These are phyloP conservation scores for Mimas tiliae DNA, from an alignment of 2,888 invertebrate species.

Conservation along the genomic window DNA sequence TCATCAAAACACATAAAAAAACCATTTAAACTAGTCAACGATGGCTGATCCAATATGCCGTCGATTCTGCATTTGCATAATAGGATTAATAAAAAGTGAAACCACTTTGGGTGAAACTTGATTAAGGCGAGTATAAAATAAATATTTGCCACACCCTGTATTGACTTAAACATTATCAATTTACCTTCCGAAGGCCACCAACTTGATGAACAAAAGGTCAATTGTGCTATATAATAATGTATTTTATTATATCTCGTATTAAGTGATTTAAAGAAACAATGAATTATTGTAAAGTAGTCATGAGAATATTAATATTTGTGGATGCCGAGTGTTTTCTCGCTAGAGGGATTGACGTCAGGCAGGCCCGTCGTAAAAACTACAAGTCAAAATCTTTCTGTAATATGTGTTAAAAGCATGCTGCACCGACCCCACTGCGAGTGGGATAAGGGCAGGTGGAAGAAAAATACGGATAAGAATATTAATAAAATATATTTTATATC, in stretches of 20 bases:
- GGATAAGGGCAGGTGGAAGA: too few relatives aligned
- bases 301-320: too few relatives aligned
- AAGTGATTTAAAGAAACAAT: not conserved
- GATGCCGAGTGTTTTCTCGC: too few relatives aligned
- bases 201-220: not conserved
- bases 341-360: too few relatives aligned
- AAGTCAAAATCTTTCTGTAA: too few relatives aligned
- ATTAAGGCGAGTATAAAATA: conserved; percentile 1
- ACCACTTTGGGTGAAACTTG: conserved; percentile 9
- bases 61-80: conserved; percentile 13
- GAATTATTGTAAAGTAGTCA: not conserved
- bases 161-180: not conserved
- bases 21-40: conserved; percentile 7
- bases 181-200: not conserved
- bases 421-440: too few relatives aligned
- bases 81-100: conserved; percentile 22
- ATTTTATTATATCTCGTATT: not conserved
- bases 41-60: conserved; percentile 4
- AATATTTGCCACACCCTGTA: conserved; percentile 19
- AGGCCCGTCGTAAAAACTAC: too few relatives aligned
- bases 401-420: too few relatives aligned
- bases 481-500: too few relatives aligned
- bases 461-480: too few relatives aligned
- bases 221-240: not conserved
- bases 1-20: conserved; percentile 11